A percentile compares a stretch with the other conserved stretches of the same genome.
phyloP scores from a whole-genome alignment of 2,888 invertebrate species.

The Terebella lapidaria region DNA sequence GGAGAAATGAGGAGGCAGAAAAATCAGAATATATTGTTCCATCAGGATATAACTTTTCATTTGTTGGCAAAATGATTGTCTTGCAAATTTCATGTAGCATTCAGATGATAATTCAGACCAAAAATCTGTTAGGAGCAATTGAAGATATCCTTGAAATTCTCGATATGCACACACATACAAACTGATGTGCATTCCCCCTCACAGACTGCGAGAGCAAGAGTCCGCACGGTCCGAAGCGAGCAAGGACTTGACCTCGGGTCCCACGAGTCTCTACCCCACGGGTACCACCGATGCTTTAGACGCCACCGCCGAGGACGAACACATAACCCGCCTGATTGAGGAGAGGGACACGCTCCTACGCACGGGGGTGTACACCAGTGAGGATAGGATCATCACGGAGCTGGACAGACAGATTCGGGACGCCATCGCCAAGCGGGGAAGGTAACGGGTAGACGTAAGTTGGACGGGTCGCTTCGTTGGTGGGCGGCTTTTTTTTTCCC shows the following conservation, averaged over 20 bases:
- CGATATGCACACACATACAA: too few species aligned
- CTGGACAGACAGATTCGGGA: constrained; percentile 53
- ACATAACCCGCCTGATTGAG: constrained; percentile 48
- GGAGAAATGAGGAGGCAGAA: too few species aligned
- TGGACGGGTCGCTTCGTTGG: neutral
- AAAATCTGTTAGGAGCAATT: too few species aligned
- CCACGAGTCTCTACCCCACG: neutral
- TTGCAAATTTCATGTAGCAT: too few species aligned
- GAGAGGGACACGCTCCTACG: constrained; percentile 52
- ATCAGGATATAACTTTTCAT: too few species aligned
- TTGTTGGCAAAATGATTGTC: too few species aligned
- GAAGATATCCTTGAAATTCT: too few species aligned
- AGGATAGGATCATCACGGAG: constrained; percentile 53
- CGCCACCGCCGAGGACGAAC: constrained; percentile 35
- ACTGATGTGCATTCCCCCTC: too few species aligned
- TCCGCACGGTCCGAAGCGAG: neutral
- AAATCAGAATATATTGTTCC: too few species aligned
- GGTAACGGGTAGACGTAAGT: constrained; percentile 11
- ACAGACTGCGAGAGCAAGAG: neutral
- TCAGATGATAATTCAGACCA: too few species aligned
- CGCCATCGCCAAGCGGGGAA: constrained; percentile 35
- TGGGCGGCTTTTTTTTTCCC: neutral
- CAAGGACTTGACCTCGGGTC: neutral
- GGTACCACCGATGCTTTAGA: neutral
- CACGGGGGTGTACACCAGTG: constrained; percentile 52